Percentiles rank a stretch among this genome's conserved stretches.
phyloP scores from a whole-genome alignment of 2,113 vertebrate species.

The Gadus macrocephalus region DNA sequence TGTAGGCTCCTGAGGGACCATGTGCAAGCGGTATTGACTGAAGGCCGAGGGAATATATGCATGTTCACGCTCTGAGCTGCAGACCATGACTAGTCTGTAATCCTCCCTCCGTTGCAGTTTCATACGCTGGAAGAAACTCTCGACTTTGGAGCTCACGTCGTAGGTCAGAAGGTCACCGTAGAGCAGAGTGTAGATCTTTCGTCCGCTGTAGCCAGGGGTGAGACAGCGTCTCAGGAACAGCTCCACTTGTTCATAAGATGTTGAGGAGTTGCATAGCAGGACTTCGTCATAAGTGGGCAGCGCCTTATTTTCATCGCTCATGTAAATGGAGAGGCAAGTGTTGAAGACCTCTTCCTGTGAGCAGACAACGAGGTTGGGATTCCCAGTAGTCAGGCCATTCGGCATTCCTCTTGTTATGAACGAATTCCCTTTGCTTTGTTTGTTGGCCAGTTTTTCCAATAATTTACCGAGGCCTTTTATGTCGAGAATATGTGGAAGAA shows the following conservation, averaged over 20 bases:
- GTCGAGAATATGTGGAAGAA: conserved; percentile 78
- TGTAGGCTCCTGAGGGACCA: conserved; percentile 74
- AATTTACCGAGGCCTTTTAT: conserved; percentile 75
- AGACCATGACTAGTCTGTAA: conserved; percentile 83
- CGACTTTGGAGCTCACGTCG: conserved; percentile 80
- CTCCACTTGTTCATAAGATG: conserved; percentile 81
- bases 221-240: conserved; percentile 88
- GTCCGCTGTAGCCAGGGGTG: conserved; percentile 51
- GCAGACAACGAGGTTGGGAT: conserved; percentile 86
- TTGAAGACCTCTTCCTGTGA: conserved; percentile 76
- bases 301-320: conserved; percentile 72
- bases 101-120: conserved; percentile 55
- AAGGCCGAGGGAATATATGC: conserved; percentile 87
- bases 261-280: conserved; percentile 82
- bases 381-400: conserved; percentile 66
- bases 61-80: conserved; percentile 82
- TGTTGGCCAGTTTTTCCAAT: conserved; percentile 71
- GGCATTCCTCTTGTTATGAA: conserved; percentile 70
- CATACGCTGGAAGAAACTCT: conserved; percentile 80
- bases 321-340: conserved; percentile 85
- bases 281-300: conserved; percentile 88
- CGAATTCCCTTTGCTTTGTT: not conserved
- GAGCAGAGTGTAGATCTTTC: conserved; percentile 83
- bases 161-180: conserved; percentile 85
- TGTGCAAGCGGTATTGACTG: conserved; percentile 81